Evolutionary conservation across 64 coral and sea anemone genomes (phyloP).

Genomic region (Cladopsammia gracilis): DNA sequence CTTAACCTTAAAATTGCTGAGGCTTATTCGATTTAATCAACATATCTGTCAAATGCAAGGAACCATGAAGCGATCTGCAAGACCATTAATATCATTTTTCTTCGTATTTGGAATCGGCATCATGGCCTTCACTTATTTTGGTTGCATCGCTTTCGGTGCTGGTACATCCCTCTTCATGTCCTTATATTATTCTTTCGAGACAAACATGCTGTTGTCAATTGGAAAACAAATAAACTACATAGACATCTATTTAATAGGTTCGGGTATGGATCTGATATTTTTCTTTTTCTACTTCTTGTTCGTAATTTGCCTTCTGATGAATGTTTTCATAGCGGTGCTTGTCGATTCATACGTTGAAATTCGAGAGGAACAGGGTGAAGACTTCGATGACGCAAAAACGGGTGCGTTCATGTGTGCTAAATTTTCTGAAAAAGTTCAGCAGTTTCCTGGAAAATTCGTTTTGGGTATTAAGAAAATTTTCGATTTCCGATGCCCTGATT

Average conservation of each 20-base stretch:
- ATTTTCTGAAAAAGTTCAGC: background rate
- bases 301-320: slow-evolving; percentile 24
- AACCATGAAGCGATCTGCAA: slow-evolving; percentile 64
- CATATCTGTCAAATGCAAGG: slow-evolving; percentile 65
- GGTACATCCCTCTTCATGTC: slow-evolving; percentile 50
- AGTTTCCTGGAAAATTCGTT: background rate
- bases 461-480: background rate
- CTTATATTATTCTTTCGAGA: slow-evolving; percentile 26
- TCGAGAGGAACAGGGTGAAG: background rate
- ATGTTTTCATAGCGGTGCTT: slow-evolving; percentile 43
- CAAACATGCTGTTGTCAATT: background rate
- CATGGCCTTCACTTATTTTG: slow-evolving; percentile 59
- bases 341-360: slow-evolving; percentile 35
- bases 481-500: background rate
- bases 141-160: slow-evolving; percentile 60
- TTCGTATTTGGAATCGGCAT: slow-evolving; percentile 46
- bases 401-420: background rate
- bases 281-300: slow-evolving; percentile 4
- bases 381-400: background rate
- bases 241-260: background rate
- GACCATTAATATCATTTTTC: slow-evolving; percentile 51
- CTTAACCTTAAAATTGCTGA: slow-evolving; percentile 66
- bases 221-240: slow-evolving; percentile 8
- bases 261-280: background rate
- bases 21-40: slow-evolving; percentile 68